phyloP scores from a whole-genome alignment of 2,113 vertebrate genomes.

The Dromaius novaehollandiae region DNA sequence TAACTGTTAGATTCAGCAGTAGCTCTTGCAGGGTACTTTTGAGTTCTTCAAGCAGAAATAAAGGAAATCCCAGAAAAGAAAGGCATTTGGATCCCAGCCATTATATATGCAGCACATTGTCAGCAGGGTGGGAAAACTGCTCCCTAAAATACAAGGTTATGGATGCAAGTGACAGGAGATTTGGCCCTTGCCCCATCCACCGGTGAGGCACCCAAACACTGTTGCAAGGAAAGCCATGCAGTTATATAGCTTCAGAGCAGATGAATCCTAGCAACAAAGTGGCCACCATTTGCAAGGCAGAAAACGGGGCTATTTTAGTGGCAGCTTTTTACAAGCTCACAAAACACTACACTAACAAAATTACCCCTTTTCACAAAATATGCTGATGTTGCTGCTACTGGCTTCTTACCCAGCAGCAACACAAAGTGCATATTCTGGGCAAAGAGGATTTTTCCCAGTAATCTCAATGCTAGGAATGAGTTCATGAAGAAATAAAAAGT shows the following conservation, averaged over 20 bases:
- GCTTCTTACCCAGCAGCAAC: not conserved
- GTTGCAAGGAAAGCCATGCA: not conserved
- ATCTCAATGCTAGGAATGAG: not conserved
- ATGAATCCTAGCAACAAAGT: slow-evolving; percentile 46
- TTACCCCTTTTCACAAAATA: not conserved
- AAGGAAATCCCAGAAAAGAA: not conserved
- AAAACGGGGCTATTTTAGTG: slow-evolving; percentile 16
- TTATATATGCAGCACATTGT: not conserved
- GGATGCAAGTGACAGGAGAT: not conserved
- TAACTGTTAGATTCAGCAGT: not conserved
- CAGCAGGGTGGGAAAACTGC: not conserved
- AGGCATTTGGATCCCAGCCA: not conserved
- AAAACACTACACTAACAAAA: slow-evolving; percentile 29
- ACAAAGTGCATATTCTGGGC: not conserved
- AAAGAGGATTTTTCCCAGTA: not conserved
- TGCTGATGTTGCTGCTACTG: not conserved
- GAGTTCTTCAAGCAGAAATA: not conserved
- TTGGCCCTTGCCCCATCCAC: not conserved
- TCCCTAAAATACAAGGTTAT: not conserved
- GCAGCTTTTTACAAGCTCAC: not conserved
- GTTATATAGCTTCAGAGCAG: not conserved
- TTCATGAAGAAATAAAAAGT: not conserved
- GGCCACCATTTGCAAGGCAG: slow-evolving; percentile 13
- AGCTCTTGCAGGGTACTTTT: not conserved
- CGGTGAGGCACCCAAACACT: not conserved